Percentiles rank a stretch among this genome's conserved stretches.
Conservation (phyloP, 2,113 vertebrate genomes). For the Dipodomys ordii region DNA sequence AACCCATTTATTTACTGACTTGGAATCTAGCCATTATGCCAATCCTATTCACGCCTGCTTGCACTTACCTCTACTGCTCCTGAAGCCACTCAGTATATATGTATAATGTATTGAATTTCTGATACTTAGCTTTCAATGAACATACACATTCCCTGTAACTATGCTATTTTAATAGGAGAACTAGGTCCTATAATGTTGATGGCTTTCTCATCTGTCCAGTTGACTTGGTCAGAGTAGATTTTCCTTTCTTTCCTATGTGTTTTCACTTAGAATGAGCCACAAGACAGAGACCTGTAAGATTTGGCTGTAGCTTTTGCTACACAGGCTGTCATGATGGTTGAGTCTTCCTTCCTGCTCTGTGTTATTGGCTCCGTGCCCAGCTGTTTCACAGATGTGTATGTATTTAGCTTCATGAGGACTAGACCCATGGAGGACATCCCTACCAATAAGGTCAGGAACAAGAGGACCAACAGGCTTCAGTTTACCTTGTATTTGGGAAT, state of each 20-base stretch:
- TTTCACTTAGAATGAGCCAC: background rate
- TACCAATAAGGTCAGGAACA: background rate
- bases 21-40: background rate
- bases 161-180: constrained; percentile 18
- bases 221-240: background rate
- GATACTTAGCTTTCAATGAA: constrained; percentile 32
- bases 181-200: background rate
- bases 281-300: background rate
- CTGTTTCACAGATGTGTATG: background rate
- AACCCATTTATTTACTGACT: background rate
- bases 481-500: background rate
- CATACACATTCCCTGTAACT: constrained; percentile 10
- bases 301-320: background rate
- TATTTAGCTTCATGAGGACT: background rate
- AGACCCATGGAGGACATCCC: background rate
- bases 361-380: background rate
- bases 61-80: background rate
- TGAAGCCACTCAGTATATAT: constrained; percentile 44
- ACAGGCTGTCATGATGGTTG: background rate
- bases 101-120: constrained; percentile 52
- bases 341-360: background rate
- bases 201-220: background rate
- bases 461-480: background rate
- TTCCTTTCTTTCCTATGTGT: background rate
- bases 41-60: background rate